A percentile compares a stretch with the other conserved stretches of the same genome.
Conservation (phyloP, 2,888 invertebrate species). For the Villa cingulata region DNA sequence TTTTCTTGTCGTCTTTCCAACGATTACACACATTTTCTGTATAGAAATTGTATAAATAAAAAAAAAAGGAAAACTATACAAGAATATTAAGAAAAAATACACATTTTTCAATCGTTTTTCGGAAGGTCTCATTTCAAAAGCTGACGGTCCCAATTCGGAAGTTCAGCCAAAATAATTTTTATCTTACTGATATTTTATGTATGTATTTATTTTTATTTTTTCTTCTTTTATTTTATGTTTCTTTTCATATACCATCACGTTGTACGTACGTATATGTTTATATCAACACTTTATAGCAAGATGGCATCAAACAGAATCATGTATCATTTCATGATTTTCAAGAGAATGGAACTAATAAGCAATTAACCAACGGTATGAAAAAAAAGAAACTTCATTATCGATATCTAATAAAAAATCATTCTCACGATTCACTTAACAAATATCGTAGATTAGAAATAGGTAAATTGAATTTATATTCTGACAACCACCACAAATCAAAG, state of each 20-base stretch:
- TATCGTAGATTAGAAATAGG: constrained; percentile 40
- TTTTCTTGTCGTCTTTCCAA: too few relatives aligned
- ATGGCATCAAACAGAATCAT: constrained; percentile 68
- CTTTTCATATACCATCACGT: too few relatives aligned
- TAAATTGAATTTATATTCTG: constrained; percentile 25
- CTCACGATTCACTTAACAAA: constrained; percentile 39
- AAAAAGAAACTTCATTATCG: constrained; percentile 51
- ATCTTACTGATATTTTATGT: too few relatives aligned
- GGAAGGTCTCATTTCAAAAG: too few relatives aligned
- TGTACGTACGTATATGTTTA: too few relatives aligned
- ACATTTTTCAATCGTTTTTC: too few relatives aligned
- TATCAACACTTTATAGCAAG: constrained; percentile 50
- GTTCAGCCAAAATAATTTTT: too few relatives aligned
- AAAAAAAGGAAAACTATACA: too few relatives aligned
- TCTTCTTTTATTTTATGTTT: background rate
- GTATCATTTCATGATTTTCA: constrained; percentile 83
- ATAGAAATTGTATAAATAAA: too few relatives aligned
- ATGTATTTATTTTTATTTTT: background rate
- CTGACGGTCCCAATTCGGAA: too few relatives aligned
- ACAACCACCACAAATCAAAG: constrained; percentile 10
- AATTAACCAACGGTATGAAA: constrained; percentile 75
- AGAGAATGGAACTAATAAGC: constrained; percentile 77
- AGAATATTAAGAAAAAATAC: too few relatives aligned
- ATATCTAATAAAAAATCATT: constrained; percentile 39
- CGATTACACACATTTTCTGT: too few relatives aligned